Conservation (phyloP, 1,140 invertebrate species). For the Macrobrachium nipponense region DNA sequence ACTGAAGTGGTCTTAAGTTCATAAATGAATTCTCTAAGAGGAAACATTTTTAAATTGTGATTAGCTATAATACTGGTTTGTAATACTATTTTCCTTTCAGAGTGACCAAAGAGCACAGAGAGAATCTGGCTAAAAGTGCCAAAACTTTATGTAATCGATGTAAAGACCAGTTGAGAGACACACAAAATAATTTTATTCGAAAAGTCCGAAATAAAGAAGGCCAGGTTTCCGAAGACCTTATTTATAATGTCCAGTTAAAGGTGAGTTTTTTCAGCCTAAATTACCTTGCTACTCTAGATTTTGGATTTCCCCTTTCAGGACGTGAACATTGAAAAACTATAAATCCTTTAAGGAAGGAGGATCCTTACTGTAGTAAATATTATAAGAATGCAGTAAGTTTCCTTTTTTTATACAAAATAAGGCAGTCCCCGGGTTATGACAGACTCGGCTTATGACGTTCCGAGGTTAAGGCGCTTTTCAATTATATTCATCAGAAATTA, state of each 20-base stretch:
- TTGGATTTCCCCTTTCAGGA: not conserved
- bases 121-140: constrained; percentile 87
- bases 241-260: constrained; percentile 76
- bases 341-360: not conserved
- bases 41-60: too few species aligned
- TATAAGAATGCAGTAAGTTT: too few species aligned
- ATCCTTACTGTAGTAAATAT: too few species aligned
- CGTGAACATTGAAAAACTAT: not conserved
- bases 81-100: constrained; percentile 69
- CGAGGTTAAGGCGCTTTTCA: too few species aligned
- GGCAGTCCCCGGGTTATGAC: too few species aligned
- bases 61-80: not conserved
- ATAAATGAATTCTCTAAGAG: too few species aligned
- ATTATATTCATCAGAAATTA: too few species aligned
- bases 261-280: constrained; percentile 65
- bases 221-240: constrained; percentile 75
- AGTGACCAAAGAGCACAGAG: constrained; percentile 91
- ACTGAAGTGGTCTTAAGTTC: too few species aligned
- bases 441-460: too few species aligned
- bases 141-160: constrained; percentile 85
- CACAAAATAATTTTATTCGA: constrained; percentile 81
- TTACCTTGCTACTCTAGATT: not conserved
- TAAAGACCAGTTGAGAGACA: constrained; percentile 80
- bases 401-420: too few species aligned
- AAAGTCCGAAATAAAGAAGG: constrained; percentile 76